Base-by-base conservation (phyloP, 2,888 invertebrate genomes). In the Elegia similella region DNA sequence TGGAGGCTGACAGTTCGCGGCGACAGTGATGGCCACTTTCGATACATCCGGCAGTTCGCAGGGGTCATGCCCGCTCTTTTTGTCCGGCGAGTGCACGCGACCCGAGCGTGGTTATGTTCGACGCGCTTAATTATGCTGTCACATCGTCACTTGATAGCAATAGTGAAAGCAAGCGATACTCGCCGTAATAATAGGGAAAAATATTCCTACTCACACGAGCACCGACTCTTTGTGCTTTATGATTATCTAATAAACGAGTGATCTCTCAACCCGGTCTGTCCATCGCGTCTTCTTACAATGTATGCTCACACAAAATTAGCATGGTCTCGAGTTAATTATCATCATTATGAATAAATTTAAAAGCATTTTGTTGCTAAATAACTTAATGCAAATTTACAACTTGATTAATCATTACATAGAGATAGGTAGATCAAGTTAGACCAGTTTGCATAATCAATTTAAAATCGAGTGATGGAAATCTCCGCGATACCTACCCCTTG, bases 81-180 rank as follows among this genome's bases (percentile, higher is more conserved):
- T 85, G 70, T 84, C 80, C 84, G 69, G 70, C 67, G 67, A 64
- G 67, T 75, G 74, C 82, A 82, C 82, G 86, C 81, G 84, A 83
- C 79, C 80, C 79, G 74, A 69, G 75, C 83, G 82, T 86, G 88
- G 85, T 87, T 87, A 81, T 84, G 80, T 84, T 79, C 82, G 83
- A 82, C 83, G 80, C 83, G 86, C 85, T 88, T 90, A 91, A 91
- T 91, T 91, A 90, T 86, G 84, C 86, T 89, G 89, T 90, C 90
- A 87, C 79, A 86, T 84, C 84, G 86, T 83, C 88, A 81, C 84
- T 84, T 83, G 86, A 87, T 82, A 84, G 78, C 72, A 77, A 81
- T 83, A 88, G 90, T 89, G 90, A 91, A 91, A 91, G 90, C 81
- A 76, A 80, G 75, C 77, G 66, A 75, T 83, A 79, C 81, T 68